phyloP scores from a whole-genome alignment of 1,140 invertebrate species.

The Ephestia elutella region DNA sequence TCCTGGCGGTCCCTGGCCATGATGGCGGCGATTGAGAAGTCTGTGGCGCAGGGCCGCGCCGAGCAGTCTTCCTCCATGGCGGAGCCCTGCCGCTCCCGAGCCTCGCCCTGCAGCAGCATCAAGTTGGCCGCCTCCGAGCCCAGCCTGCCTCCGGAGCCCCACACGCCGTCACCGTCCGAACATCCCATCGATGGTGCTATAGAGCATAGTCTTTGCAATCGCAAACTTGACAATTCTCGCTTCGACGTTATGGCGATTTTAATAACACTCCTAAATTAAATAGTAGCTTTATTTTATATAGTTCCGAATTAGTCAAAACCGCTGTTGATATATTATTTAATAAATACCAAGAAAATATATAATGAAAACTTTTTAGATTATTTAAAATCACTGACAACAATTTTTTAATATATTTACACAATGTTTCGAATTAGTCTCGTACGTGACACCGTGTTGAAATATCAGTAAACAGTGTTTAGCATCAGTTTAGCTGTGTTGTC shows the following conservation, averaged over 20 bases:
- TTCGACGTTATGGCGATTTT: slow-evolving; percentile 17
- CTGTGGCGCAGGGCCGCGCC: slow-evolving; percentile 82
- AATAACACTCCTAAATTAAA: slow-evolving; percentile 7
- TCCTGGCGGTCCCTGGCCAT: slow-evolving; percentile 82
- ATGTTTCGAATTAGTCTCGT: slow-evolving; percentile 11
- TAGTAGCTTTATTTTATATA: too few species aligned
- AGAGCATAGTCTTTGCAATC: slow-evolving; percentile 47
- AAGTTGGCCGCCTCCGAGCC: slow-evolving; percentile 51
- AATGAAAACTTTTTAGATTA: too few species aligned
- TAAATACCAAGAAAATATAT: too few species aligned
- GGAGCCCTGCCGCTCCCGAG: slow-evolving; percentile 48
- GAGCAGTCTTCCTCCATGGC: slow-evolving; percentile 76
- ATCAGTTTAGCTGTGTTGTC: slow-evolving; percentile 28
- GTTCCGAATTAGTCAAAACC: too few species aligned
- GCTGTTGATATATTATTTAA: too few species aligned
- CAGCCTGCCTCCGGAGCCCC: slow-evolving; percentile 38
- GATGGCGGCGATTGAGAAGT: slow-evolving; percentile 92
- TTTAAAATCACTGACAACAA: too few species aligned
- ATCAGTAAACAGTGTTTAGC: slow-evolving; percentile 12
- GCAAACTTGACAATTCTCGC: slow-evolving; percentile 18
- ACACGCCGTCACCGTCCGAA: slow-evolving; percentile 59
- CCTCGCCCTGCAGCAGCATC: slow-evolving; percentile 71
- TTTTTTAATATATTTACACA: neutral
- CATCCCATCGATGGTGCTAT: slow-evolving; percentile 59
- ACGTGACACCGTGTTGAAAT: slow-evolving; percentile 16